A percentile compares a stretch with the other conserved stretches of the same genome.
These are phyloP conservation scores for Polietes domitor DNA, from an alignment of 2,888 invertebrate genomes.

Conservation along the genomic window DNA sequence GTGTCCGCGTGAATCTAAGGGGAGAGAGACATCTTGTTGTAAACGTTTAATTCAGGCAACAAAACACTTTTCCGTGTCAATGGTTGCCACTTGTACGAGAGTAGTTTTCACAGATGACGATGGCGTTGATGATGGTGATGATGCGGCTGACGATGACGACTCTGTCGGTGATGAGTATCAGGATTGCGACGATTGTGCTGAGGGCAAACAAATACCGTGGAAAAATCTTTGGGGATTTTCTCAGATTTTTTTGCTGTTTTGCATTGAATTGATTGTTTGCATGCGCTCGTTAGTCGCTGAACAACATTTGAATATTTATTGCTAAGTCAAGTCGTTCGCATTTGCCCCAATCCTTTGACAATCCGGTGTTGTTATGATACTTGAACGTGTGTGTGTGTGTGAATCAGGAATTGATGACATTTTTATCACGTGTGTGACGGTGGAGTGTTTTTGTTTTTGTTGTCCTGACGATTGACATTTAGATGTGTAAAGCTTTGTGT, in stretches of 20 bases:
- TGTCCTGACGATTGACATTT: too few relatives aligned
- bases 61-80: conserved; percentile 36
- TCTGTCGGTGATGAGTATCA: neutral
- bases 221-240: conserved; percentile 18
- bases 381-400: neutral
- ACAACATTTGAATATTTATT: conserved; percentile 14
- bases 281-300: conserved; percentile 12
- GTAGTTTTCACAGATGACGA: conserved; percentile 8
- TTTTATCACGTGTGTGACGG: too few relatives aligned
- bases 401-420: too few relatives aligned
- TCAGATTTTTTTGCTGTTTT: neutral
- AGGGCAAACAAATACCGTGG: neutral
- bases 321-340: neutral
- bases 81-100: conserved; percentile 13
- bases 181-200: neutral
- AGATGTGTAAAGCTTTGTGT: too few relatives aligned
- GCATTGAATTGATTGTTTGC: conserved; percentile 1
- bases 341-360: neutral
- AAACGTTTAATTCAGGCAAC: conserved; percentile 36
- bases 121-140: neutral
- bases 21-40: neutral
- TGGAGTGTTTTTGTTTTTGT: too few relatives aligned
- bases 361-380: neutral
- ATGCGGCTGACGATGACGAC: neutral
- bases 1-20: neutral